Conservation (phyloP, 2,797 vertebrate genomes). For the Bradypodion ventrale region DNA sequence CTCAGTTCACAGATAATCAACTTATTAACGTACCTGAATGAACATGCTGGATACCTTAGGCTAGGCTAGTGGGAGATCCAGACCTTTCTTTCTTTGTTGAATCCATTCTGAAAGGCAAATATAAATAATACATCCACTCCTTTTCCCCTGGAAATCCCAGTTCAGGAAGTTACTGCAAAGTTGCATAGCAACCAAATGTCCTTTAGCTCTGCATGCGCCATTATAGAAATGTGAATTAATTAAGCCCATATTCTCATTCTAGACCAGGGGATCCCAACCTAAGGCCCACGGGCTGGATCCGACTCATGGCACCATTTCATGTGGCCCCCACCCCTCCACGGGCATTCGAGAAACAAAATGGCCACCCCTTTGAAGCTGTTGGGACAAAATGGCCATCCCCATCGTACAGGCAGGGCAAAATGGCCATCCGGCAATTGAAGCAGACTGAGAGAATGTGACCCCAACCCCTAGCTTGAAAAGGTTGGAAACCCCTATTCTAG, state of each 20-base stretch:
- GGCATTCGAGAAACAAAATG: too few relatives aligned
- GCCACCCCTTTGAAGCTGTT: too few relatives aligned
- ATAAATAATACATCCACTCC: slow-evolving; percentile 41
- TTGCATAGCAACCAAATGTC: neutral
- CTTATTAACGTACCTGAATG: slow-evolving; percentile 20
- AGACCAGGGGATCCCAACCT: too few relatives aligned
- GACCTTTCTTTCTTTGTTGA: slow-evolving; percentile 45
- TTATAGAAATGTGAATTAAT: slow-evolving; percentile 17
- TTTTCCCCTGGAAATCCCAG: slow-evolving; percentile 11
- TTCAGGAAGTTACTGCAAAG: neutral
- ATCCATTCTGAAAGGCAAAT: slow-evolving; percentile 44
- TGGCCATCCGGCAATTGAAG: too few relatives aligned
- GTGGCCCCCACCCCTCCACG: too few relatives aligned
- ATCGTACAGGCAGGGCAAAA: too few relatives aligned
- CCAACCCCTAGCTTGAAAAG: too few relatives aligned
- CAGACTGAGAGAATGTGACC: too few relatives aligned
- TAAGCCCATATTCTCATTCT: slow-evolving; percentile 12
- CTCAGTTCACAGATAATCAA: neutral
- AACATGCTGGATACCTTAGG: neutral
- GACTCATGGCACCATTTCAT: too few relatives aligned
- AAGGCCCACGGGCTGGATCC: too few relatives aligned
- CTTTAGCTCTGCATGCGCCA: neutral
- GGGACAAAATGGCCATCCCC: too few relatives aligned
- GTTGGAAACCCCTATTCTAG: too few relatives aligned
- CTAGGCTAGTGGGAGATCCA: slow-evolving; percentile 13